Evolutionary conservation across 2,888 invertebrate species (phyloP).

Genomic region (Scelioninae gen. 1): DNA sequence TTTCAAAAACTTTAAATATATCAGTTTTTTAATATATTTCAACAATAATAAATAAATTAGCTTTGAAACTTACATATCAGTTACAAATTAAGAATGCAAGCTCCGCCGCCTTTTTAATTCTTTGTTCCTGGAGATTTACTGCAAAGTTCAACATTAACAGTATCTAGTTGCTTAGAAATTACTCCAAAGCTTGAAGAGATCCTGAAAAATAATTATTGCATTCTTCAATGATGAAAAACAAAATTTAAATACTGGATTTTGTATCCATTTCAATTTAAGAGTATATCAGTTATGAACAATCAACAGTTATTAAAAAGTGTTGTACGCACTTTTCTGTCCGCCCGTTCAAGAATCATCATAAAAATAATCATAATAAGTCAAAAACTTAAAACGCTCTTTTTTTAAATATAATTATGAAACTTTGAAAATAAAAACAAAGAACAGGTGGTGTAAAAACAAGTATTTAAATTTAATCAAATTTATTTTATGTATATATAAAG

Average conservation of each 20-base stretch:
- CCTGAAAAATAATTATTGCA: constrained; percentile 87
- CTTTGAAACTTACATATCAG: constrained; percentile 73
- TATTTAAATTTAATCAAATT: no score
- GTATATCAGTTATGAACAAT: constrained; percentile 79
- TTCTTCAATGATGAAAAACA: constrained; percentile 14
- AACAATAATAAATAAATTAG: no score
- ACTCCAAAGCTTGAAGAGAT: constrained; percentile 98
- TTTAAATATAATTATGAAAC: no score
- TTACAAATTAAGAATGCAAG: constrained; percentile 97
- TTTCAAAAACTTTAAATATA: no score
- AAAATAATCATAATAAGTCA: no score
- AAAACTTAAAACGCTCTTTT: no score
- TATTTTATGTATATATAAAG: no score
- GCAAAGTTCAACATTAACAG: constrained; percentile 99
- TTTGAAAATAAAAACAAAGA: no score
- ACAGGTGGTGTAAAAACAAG: no score
- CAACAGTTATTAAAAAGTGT: constrained; percentile 72
- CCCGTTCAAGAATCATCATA: no score
- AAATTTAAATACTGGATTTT: not conserved
- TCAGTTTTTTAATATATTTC: not conserved
- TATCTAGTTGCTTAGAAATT: constrained; percentile 99
- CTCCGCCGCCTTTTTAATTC: constrained; percentile 98
- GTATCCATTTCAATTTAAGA: constrained; percentile 14
- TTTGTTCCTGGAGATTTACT: constrained; percentile 98
- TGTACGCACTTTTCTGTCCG: no score